Evolutionary conservation across 2,888 invertebrate species (phyloP).

Genomic region (Sturmia bella): DNA sequence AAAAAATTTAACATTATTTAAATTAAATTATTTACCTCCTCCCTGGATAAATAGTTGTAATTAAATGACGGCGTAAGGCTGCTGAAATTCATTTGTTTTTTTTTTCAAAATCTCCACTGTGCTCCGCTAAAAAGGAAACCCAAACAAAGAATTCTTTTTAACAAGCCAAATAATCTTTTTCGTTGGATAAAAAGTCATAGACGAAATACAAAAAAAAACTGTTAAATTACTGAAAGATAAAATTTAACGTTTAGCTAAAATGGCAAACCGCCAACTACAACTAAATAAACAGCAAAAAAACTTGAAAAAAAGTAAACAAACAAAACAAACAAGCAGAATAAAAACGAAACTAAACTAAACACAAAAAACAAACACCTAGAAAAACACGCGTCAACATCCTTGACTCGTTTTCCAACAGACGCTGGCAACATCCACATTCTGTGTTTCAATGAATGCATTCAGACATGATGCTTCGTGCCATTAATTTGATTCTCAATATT

Average conservation of each 20-base stretch:
- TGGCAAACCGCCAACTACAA: constrained; percentile 20
- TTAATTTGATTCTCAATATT: constrained; percentile 37
- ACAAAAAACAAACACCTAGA: neutral
- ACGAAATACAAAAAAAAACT: constrained; percentile 21
- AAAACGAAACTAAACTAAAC: neutral
- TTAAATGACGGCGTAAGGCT: too few relatives aligned
- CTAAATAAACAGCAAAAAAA: neutral
- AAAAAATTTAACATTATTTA: too few relatives aligned
- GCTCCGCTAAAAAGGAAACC: neutral
- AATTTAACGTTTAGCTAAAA: neutral
- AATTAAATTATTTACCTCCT: too few relatives aligned
- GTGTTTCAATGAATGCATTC: neutral
- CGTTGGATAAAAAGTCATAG: neutral
- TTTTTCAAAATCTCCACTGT: too few relatives aligned
- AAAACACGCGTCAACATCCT: constrained; percentile 1
- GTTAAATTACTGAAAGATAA: constrained; percentile 9
- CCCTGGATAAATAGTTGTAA: too few relatives aligned
- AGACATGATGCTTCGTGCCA: constrained; percentile 4
- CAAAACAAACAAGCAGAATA: constrained; percentile 12
- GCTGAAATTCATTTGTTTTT: too few relatives aligned
- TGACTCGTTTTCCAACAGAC: constrained; percentile 24
- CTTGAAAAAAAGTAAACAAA: constrained; percentile 6
- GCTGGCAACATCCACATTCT: neutral
- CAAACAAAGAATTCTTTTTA: constrained; percentile 1
- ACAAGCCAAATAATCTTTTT: neutral